These are phyloP conservation scores for Eclectus roratus DNA, from an alignment of 2,113 vertebrate genomes.

Conservation along the genomic window DNA sequence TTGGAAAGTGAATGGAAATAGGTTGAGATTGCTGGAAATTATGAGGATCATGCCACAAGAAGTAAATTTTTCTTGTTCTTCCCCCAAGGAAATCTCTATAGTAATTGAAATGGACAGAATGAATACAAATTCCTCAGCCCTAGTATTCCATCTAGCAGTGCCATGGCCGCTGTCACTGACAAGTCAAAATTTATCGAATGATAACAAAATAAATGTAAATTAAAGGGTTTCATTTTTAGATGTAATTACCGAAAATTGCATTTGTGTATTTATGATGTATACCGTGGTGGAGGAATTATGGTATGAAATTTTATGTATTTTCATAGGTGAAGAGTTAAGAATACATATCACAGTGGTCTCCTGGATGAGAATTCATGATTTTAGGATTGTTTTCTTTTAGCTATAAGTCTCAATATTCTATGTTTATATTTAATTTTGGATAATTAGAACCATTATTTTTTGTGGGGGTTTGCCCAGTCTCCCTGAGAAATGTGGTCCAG, in stretches of 20 bases:
- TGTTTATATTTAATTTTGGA: not conserved
- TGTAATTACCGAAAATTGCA: not conserved
- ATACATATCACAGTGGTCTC: not conserved
- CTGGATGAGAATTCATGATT: not conserved
- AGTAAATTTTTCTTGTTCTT: conserved; percentile 10
- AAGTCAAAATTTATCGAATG: conserved; percentile 6
- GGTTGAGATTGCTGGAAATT: conserved; percentile 20
- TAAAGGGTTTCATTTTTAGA: not conserved
- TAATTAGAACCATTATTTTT: not conserved
- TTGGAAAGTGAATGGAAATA: conserved; percentile 13
- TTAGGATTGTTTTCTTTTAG: not conserved
- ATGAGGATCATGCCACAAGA: not conserved
- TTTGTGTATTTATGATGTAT: not conserved
- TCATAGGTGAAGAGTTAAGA: not conserved
- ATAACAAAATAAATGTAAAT: not conserved
- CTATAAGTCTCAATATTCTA: not conserved
- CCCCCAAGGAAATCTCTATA: not conserved
- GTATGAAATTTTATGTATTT: not conserved
- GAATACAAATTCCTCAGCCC: not conserved
- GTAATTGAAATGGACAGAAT: not conserved
- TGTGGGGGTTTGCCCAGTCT: accelerated
- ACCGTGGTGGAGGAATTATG: not conserved
- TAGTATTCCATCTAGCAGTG: not conserved
- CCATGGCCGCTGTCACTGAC: not conserved
- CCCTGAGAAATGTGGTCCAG: not conserved